Conservation (phyloP, 2,888 invertebrate species). For the Aelia acuminata region DNA sequence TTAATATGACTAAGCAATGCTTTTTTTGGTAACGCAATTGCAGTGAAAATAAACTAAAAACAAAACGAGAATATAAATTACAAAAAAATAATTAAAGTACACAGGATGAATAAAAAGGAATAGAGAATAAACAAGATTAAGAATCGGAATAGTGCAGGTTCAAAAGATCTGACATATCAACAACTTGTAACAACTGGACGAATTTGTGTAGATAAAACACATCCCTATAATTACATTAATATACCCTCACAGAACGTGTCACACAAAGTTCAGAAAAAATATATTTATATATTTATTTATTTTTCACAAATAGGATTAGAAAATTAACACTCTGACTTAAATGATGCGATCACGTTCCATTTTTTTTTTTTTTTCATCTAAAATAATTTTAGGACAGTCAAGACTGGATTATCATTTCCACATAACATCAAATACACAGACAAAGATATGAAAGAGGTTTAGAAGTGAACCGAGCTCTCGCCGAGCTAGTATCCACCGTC, state of each 20-base stretch:
- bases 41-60: slow-evolving; percentile 54
- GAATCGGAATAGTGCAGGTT: slow-evolving; percentile 59
- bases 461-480: background rate
- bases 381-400: slow-evolving; percentile 50
- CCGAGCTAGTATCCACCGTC: background rate
- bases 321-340: slow-evolving; percentile 54
- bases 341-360: background rate
- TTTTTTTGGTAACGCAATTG: slow-evolving; percentile 61
- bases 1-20: slow-evolving; percentile 61
- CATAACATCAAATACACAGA: slow-evolving; percentile 53
- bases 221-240: slow-evolving; percentile 54
- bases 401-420: slow-evolving; percentile 49
- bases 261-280: slow-evolving; percentile 57
- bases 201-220: slow-evolving; percentile 61
- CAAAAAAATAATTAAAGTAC: slow-evolving; percentile 43
- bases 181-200: slow-evolving; percentile 65
- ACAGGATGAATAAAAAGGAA: slow-evolving; percentile 44
- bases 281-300: slow-evolving; percentile 60
- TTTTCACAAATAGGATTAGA: slow-evolving; percentile 56
- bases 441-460: slow-evolving; percentile 51
- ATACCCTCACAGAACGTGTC: slow-evolving; percentile 56
- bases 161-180: slow-evolving; percentile 62
- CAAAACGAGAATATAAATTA: background rate
- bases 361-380: slow-evolving; percentile 16
- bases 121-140: slow-evolving; percentile 45